A percentile compares a stretch with the other conserved stretches of the same genome.
Evolutionary conservation across 1,140 invertebrate species (phyloP).

Genomic region (Drosophila varians): DNA sequence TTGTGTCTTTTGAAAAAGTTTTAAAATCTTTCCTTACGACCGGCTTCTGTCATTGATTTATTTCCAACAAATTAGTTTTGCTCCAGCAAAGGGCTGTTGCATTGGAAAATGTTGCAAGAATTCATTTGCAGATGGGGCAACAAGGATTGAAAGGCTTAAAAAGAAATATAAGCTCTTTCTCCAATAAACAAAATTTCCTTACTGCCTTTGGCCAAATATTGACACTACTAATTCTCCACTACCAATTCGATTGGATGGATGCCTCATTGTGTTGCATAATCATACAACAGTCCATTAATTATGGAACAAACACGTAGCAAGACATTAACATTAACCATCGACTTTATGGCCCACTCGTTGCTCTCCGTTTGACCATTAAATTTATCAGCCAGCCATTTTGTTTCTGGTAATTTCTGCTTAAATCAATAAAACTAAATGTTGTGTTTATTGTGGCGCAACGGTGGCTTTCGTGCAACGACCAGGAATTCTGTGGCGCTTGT

Average conservation of each 20-base stretch:
- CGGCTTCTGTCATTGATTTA: conserved; percentile 38
- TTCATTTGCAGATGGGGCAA: too few relatives aligned
- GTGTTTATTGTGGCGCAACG: conserved; percentile 52
- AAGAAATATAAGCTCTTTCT: too few relatives aligned
- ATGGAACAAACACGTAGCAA: conserved; percentile 29
- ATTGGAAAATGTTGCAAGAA: too few relatives aligned
- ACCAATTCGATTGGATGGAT: conserved; percentile 7
- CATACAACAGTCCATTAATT: conserved; percentile 37
- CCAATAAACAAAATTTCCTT: conserved; percentile 5
- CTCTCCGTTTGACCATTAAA: conserved; percentile 31
- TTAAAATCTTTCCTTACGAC: conserved; percentile 8
- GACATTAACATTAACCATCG: conserved; percentile 28
- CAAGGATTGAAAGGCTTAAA: too few relatives aligned
- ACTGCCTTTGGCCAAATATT: conserved; percentile 15
- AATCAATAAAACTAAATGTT: conserved; percentile 57
- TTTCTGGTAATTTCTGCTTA: conserved; percentile 28
- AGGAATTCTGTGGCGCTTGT: neutral
- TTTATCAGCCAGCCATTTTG: conserved; percentile 41
- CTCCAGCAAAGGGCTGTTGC: too few relatives aligned
- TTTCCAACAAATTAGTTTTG: conserved; percentile 31
- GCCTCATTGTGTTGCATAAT: conserved; percentile 19
- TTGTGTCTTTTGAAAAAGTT: neutral
- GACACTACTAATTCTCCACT: conserved; percentile 9
- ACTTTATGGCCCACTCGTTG: conserved; percentile 27
- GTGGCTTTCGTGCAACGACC: neutral